Evolutionary conservation across 2,797 vertebrate species (phyloP), one percentile per base, ranked within the genome.

Genomic region (Oryzias sinensis): DNA sequence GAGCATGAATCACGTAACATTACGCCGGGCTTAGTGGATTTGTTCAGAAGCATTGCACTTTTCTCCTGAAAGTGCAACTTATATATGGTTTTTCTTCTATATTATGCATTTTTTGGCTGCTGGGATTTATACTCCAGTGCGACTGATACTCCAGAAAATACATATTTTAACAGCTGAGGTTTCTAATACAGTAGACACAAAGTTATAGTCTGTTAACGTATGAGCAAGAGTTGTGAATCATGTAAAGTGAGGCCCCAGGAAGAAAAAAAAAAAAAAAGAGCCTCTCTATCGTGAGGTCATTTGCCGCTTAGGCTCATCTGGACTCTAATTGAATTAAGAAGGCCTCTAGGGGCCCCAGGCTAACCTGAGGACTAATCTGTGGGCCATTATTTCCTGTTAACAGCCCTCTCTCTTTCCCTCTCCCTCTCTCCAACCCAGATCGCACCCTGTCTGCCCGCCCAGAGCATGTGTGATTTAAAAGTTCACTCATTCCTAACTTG

Each of bases 301-400:
- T 92, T 90, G 84, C 82, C 82, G 84, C 81, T 84, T 77, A 75
- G 86, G 80, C 89, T 91, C 90, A 91, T 91, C 91, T 92, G 88
- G 88, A 86, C 88, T 90, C 88, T 92, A 92, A 93, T 92, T 92
- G 89, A 92, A 93, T 93, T 92, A 93, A 90, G 88, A 77, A 85
- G 83, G 80, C 87, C 90, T 90, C 90, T 20, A 82, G 90, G 84
- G 91, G 89, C 76, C 84, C 73, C 47, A n/a, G 82, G 88, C 88
- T 91, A 93, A 90, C 87, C 89, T 90, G 88, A 88, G 83, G 79
- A 77, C 88, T 92, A 92, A 92, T 92, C 90, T 91, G 84, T 87
- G 88, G 91, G 86, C 91, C 90, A 90, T 91, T 91, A 90, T 89
- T 90, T 90, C 84, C 89, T 89, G 83, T 90, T 90, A 89, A 87